Conservation (phyloP, 2,113 vertebrate species). For the Dromiciops gliroides region DNA sequence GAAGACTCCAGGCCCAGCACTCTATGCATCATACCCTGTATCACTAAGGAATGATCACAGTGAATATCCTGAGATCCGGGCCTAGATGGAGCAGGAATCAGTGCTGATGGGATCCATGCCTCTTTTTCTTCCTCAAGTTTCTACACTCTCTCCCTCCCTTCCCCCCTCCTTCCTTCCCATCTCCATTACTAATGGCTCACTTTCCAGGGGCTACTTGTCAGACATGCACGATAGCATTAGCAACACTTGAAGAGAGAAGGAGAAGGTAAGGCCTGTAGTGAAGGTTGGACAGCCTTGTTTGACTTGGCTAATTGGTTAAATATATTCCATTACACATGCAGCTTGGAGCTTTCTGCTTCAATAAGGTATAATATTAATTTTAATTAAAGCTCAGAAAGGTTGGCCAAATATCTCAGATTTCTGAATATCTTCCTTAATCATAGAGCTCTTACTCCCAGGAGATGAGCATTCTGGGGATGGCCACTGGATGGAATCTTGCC, state of each 20-base stretch:
- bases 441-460: conserved; percentile 71
- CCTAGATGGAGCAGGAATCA: not conserved
- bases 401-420: conserved; percentile 86
- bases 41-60: not conserved
- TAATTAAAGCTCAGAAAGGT: conserved; percentile 85
- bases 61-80: not conserved
- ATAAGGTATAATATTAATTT: conserved; percentile 87
- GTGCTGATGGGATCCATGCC: not conserved
- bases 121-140: not conserved
- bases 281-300: conserved; percentile 80
- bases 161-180: not conserved
- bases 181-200: not conserved
- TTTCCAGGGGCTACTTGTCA: conserved; percentile 77
- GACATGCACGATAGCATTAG: conserved; percentile 75
- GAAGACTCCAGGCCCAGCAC: not conserved
- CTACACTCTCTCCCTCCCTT: not conserved
- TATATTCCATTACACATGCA: conserved; percentile 82
- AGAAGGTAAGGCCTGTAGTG: conserved; percentile 76
- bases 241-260: conserved; percentile 73
- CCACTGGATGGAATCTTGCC: not conserved
- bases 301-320: conserved; percentile 86
- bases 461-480: conserved; percentile 50
- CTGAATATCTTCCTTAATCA: conserved; percentile 80
- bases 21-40: too few species aligned
- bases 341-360: conserved; percentile 80